phyloP scores from a whole-genome alignment of 2,113 vertebrate species.

The Nettapus auritus region DNA sequence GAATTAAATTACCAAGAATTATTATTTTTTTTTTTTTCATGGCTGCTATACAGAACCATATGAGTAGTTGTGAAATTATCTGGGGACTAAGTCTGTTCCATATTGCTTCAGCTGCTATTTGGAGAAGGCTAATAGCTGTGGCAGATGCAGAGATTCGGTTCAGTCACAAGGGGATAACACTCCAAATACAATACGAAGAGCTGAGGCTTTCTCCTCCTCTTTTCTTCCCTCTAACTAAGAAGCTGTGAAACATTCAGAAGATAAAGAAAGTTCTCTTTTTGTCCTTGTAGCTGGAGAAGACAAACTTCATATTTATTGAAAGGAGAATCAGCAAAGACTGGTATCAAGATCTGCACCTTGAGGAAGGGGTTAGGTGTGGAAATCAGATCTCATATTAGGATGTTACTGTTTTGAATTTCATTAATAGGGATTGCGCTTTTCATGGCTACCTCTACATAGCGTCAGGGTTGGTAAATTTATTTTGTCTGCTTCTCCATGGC shows the following conservation, averaged over 20 bases:
- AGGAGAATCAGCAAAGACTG: neutral
- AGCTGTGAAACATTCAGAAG: neutral
- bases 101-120: slow-evolving; percentile 56
- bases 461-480: neutral
- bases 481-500: neutral
- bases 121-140: slow-evolving; percentile 46
- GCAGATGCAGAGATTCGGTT: neutral
- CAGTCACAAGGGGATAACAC: slow-evolving; percentile 40
- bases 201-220: neutral
- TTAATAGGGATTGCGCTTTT: neutral
- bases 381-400: neutral
- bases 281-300: neutral
- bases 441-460: rapidly evolving
- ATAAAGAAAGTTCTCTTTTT: neutral
- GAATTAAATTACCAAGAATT: slow-evolving; percentile 38
- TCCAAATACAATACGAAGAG: slow-evolving; percentile 25
- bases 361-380: neutral
- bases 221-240: neutral
- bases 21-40: neutral
- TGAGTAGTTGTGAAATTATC: slow-evolving; percentile 51
- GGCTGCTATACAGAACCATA: slow-evolving; percentile 37
- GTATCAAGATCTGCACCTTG: neutral
- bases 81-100: slow-evolving; percentile 49
- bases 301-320: neutral
- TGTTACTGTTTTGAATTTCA: neutral